Evolutionary conservation across 2,113 vertebrate genomes (phyloP).

Genomic region (Choloepus hoffmanni): DNA sequence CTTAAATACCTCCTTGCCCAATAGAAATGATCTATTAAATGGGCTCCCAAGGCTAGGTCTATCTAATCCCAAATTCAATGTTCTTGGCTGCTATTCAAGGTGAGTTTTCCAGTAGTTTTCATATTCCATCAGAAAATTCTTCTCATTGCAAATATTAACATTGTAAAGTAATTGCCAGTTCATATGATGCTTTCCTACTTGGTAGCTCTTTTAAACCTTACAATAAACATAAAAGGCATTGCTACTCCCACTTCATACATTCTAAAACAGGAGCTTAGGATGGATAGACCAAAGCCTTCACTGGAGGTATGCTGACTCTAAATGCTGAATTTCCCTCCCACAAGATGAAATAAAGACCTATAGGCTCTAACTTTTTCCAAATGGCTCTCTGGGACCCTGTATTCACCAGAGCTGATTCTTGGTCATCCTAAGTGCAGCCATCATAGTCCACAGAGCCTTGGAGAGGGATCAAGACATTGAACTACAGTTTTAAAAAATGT

Average conservation of each 20-base stretch:
- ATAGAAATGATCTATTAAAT: not conserved
- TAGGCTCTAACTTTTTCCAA: not conserved
- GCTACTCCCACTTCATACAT: not conserved
- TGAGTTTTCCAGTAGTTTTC: not conserved
- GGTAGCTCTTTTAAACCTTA: not conserved
- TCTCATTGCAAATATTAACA: not conserved
- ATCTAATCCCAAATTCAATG: not conserved
- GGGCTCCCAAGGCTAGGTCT: not conserved
- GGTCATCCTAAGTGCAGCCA: not conserved
- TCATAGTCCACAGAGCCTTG: not conserved
- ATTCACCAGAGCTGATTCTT: not conserved
- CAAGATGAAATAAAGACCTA: not conserved
- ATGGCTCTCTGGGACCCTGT: not conserved
- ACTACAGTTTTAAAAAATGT: not conserved
- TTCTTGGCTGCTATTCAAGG: not conserved
- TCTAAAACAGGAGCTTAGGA: not conserved
- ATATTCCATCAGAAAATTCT: slow-evolving; percentile 8
- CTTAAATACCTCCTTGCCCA: not conserved
- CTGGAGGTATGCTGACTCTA: not conserved
- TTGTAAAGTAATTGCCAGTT: not conserved
- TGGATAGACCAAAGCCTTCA: not conserved
- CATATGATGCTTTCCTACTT: not conserved
- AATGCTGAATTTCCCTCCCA: not conserved
- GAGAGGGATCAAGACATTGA: not conserved
- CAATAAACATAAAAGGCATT: not conserved